These are phyloP conservation scores for Patiria miniata DNA, from an alignment of 35 echinoderm and acorn worm species.

Conservation along the genomic window DNA sequence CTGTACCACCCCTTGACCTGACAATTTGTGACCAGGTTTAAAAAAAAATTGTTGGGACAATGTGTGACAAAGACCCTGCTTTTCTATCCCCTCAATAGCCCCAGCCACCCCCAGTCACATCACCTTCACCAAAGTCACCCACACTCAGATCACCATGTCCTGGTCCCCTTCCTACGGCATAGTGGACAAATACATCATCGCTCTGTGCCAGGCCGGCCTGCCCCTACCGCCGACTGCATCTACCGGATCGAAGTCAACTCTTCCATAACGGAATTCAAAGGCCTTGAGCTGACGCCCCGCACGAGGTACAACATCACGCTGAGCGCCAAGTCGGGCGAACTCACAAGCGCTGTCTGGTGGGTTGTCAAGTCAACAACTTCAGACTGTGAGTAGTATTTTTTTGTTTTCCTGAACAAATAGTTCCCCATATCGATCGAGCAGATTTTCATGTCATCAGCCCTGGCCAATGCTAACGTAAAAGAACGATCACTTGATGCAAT, in stretches of 20 bases:
- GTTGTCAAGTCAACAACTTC: slow-evolving; percentile 9
- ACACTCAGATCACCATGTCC: slow-evolving; percentile 1
- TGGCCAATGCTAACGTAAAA: background rate
- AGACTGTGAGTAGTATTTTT: background rate
- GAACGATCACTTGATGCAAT: background rate
- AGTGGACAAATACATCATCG: background rate
- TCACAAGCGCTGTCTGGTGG: background rate
- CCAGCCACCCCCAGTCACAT: background rate
- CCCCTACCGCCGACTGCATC: background rate
- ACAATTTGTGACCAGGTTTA: too few relatives aligned
- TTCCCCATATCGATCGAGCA: background rate
- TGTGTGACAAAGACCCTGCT: background rate
- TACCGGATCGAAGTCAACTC: background rate
- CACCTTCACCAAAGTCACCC: slow-evolving; percentile 22
- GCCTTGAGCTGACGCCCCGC: slow-evolving; percentile 1
- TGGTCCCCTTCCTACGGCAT: slow-evolving; percentile 11
- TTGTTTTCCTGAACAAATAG: background rate
- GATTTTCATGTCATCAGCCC: slow-evolving; percentile 1
- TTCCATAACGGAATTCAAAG: slow-evolving; percentile 27
- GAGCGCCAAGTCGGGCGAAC: background rate
- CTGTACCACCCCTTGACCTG: too few relatives aligned
- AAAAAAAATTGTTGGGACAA: too few relatives aligned
- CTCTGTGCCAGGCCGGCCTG: background rate
- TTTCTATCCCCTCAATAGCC: background rate
- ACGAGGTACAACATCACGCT: slow-evolving; percentile 31